Evolutionary conservation across 1,140 invertebrate species (phyloP), one percentile per base, ranked within the genome.

Genomic region (Sminthurides bifidus): DNA sequence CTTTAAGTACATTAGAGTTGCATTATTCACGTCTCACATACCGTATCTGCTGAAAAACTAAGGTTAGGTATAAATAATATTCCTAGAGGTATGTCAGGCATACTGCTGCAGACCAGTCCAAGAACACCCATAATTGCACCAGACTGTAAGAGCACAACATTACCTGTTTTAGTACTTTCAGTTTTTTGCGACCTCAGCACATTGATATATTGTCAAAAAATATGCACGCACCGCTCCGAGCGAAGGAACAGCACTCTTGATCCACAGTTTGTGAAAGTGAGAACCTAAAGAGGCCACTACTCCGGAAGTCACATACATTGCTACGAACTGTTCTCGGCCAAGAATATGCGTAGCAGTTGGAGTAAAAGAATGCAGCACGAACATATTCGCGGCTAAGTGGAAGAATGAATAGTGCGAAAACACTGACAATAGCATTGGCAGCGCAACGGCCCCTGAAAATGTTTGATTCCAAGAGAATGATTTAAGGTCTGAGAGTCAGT

Each of bases 351-450:
- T 77, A 45, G 82, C 79, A 27, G 77, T 75, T 61, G 50, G 66
- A 29, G 74, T 71, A 66, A 84, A 97, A 66, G 84, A 92, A 67
- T 92, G 84, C 21, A 97, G 72, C 21, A 94, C 92, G 75, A 89
- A 94, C 93, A 98, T 97, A 73, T 98, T 98, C 33, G 83, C 79
- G 66, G 79, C 79, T 45, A 97, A 76, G 74, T 98, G 94, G 41
- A 92, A 72, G 30, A 79, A 67, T 10, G 84, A 88, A 66, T 85
- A 83, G 70, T 98, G 94, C 67, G 92, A 96, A 71, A 98, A 97
- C 45, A 83, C 86, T 10, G 87, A 92, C 1, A 96, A 71, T 17
- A 96, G 66, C 89, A 95, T 92, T 21, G 92, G 87, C 72, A 80
- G 79, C 71, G 83, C 92, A 50, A 81, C 72, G 61, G 75, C 75